These are phyloP conservation scores for Morelia viridis DNA, from an alignment of 2,797 vertebrate genomes.

Conservation along the genomic window DNA sequence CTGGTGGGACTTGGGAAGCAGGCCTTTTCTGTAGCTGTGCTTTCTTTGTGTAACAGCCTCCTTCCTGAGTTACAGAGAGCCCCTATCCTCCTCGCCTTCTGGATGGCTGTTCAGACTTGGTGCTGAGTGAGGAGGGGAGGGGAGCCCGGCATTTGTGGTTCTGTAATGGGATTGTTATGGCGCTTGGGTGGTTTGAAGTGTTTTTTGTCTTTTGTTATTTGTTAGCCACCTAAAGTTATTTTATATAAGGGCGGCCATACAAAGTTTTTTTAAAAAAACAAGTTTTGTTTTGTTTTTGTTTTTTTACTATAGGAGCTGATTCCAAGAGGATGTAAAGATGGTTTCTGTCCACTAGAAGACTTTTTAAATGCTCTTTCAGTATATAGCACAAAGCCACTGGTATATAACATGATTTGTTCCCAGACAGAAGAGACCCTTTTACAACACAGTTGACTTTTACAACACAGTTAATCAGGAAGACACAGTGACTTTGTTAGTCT, in stretches of 20 bases:
- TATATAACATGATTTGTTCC: slow-evolving; percentile 79
- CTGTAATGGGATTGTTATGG: background rate
- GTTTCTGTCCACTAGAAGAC: slow-evolving; percentile 87
- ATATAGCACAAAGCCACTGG: slow-evolving; percentile 75
- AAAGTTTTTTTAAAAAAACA: background rate
- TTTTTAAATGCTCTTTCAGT: slow-evolving; percentile 80
- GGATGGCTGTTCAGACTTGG: background rate
- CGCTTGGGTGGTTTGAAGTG: background rate
- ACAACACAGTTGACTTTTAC: background rate
- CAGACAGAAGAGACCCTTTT: background rate
- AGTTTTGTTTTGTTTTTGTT: slow-evolving; percentile 16
- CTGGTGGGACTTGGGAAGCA: background rate
- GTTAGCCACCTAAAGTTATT: background rate
- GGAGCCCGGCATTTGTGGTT: background rate
- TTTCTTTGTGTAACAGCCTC: background rate
- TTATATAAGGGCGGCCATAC: background rate
- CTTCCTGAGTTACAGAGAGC: background rate
- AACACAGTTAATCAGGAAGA: background rate
- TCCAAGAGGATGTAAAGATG: slow-evolving; percentile 82
- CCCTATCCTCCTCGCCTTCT: background rate
- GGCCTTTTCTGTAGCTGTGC: background rate
- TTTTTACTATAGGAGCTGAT: slow-evolving; percentile 80
- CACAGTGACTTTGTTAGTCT: slow-evolving; percentile 48
- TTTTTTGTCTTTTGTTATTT: background rate
- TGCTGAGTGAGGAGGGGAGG: background rate